Base-by-base conservation (phyloP, 2,797 vertebrate genomes). In the Argyrosomus regius region DNA sequence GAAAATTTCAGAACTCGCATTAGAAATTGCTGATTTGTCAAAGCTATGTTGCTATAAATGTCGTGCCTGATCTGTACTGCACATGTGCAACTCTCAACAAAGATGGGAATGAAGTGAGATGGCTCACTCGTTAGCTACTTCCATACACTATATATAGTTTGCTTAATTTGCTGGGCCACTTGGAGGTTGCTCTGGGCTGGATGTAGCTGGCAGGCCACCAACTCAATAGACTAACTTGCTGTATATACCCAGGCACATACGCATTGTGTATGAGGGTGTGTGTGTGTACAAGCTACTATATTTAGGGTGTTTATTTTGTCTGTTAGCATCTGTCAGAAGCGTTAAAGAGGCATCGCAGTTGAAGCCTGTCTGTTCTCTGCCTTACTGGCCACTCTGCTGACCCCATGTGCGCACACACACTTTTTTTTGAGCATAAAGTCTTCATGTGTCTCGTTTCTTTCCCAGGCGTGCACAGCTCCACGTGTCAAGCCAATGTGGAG, bases 271-370 rank as follows among this genome's bases (percentile, higher is more conserved):
- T 56, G 52, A 28, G 62, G 43, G 39, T 35, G 24, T 41, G 26
- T 71, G 6, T 73, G 70, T 48, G 22, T 66, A 3, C 45, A 17
- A 26, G 60, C 65, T 48, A 10, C 85, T 86, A 66, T 83, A 83
- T 87, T 82, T 78, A 83, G 81, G 65, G 26, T 63, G 80, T 82
- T 87, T 87, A 62, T 86, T 88, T 82, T 81, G 80, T 88, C 89
- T 88, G 31, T 10, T 2, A 91, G 88, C 88, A 87, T 93, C 89
- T 92, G 90, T 92, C 88, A 88, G 78, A 83, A 81, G 86, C 84
- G 80, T 66, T 85, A 68, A 84, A 83, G 84, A 74, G 73, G 75
- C 87, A 77, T 54, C n/a, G 4, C 39, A 66, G 63, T 80, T 93
- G 82, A 90, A 88, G 73, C 61, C 61, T 75, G 71, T 68, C 60